Conservation (phyloP, 2,797 vertebrate species). For the Pipistrellus pipistrellus region DNA sequence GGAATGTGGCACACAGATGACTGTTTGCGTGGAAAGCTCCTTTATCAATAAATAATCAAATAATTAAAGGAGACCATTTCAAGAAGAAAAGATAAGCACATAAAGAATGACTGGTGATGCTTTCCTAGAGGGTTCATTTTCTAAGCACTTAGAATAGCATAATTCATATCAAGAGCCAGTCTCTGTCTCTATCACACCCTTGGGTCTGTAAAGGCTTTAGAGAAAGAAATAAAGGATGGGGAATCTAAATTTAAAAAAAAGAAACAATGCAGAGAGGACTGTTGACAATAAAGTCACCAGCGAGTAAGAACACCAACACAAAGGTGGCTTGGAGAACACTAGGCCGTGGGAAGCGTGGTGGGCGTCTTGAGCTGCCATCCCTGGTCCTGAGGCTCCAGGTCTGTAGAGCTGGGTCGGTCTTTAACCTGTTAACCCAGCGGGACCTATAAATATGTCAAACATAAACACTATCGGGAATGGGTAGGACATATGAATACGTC, state of each 20-base stretch:
- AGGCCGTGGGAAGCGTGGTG: background rate
- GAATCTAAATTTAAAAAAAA: background rate
- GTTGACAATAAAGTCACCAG: background rate
- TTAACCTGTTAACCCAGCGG: background rate
- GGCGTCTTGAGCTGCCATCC: rapidly evolving
- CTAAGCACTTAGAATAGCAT: background rate
- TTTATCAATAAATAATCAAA: background rate
- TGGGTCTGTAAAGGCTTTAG: background rate
- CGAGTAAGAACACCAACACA: background rate
- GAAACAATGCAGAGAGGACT: background rate
- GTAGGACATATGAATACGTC: too few relatives aligned
- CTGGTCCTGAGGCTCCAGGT: background rate
- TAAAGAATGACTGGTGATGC: background rate
- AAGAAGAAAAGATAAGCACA: background rate
- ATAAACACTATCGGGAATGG: too few relatives aligned
- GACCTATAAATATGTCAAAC: too few relatives aligned
- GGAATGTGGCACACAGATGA: background rate
- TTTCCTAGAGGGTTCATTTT: slow-evolving; percentile 21
- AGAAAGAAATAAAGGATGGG: background rate
- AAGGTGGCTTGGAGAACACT: too few relatives aligned
- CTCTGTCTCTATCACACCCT: background rate
- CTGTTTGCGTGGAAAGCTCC: background rate
- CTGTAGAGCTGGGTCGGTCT: background rate
- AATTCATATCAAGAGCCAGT: background rate
- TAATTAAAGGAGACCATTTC: background rate